phyloP scores from a whole-genome alignment of 2,113 vertebrate species.

The Megaptera novaeangliae region DNA sequence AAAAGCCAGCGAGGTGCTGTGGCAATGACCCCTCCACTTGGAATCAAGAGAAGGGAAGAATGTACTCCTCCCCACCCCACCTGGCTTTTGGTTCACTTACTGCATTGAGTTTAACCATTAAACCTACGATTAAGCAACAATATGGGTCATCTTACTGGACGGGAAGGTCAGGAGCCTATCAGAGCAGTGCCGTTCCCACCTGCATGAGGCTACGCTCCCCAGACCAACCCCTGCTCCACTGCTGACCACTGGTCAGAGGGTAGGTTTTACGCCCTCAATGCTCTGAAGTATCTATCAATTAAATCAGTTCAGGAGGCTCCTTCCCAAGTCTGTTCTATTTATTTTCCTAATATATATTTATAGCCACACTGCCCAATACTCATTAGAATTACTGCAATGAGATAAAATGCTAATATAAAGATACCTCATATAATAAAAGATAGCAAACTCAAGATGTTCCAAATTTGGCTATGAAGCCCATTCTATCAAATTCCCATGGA shows the following conservation, averaged over 20 bases:
- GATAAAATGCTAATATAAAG: neutral
- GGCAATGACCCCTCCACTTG: fast-evolving
- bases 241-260: neutral
- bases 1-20: neutral
- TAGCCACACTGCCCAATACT: neutral
- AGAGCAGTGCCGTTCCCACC: neutral
- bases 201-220: neutral
- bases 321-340: neutral
- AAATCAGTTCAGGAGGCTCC: neutral
- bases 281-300: neutral
- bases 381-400: neutral
- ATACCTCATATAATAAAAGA: neutral
- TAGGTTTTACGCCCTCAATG: neutral
- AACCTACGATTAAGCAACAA: neutral
- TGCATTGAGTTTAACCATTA: neutral
- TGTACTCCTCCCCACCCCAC: neutral
- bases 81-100: neutral
- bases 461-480: neutral
- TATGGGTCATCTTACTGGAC: no score
- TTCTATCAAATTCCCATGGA: neutral
- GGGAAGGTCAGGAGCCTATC: neutral
- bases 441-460: neutral
- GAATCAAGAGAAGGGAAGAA: neutral
- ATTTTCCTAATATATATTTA: neutral
- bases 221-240: neutral